Conservation (phyloP, 2,113 vertebrate genomes). For the Ptilonorhynchus violaceus region DNA sequence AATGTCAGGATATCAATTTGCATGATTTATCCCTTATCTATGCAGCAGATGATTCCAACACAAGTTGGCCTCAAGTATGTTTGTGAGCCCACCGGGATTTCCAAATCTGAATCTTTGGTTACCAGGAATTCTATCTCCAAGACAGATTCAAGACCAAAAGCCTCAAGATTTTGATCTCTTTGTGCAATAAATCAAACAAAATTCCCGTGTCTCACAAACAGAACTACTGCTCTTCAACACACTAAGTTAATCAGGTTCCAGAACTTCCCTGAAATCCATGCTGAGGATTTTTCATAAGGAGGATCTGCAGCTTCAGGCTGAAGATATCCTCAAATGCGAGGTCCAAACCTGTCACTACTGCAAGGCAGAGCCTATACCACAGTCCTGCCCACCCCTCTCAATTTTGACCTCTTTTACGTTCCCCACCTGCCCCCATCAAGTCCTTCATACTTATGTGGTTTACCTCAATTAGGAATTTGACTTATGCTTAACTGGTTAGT, state of each 20-base stretch:
- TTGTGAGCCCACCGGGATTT: not conserved
- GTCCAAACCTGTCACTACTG: not conserved
- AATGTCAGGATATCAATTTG: not conserved
- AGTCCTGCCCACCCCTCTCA: not conserved
- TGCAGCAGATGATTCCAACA: not conserved
- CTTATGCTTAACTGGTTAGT: not conserved
- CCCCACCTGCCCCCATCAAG: not conserved
- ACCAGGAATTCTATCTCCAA: not conserved
- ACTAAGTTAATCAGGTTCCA: not conserved
- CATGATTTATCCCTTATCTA: not conserved
- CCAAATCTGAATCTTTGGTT: not conserved
- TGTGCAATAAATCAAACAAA: not conserved
- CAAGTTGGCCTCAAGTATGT: not conserved
- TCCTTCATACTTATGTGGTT: not conserved
- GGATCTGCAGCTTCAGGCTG: not conserved
- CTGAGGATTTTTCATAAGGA: not conserved
- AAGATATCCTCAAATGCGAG: not conserved
- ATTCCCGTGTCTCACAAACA: not conserved
- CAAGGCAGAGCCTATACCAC: not conserved
- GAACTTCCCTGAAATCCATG: not conserved
- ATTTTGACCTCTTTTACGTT: not conserved
- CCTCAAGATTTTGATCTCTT: not conserved
- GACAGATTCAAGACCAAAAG: not conserved
- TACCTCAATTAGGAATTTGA: not conserved
- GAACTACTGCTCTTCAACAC: not conserved